Evolutionary conservation across 2,888 invertebrate genomes (phyloP).

Genomic region (Meteorus colon): DNA sequence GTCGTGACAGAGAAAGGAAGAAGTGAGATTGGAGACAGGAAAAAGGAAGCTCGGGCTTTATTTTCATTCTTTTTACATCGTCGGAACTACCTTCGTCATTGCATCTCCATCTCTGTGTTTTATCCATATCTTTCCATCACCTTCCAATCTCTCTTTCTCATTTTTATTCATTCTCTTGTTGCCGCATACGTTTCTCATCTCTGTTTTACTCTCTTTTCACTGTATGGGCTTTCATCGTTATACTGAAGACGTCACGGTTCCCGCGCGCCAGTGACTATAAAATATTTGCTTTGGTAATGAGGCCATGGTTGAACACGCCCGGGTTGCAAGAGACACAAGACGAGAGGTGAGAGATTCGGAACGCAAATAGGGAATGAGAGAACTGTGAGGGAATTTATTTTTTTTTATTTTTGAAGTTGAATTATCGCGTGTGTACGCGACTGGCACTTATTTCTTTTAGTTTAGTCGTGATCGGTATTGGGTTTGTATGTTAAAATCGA

Average conservation of each 20-base stretch:
- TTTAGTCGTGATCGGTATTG: background rate
- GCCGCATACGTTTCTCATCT: conserved; percentile 29
- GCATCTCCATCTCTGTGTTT: conserved; percentile 30
- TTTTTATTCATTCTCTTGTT: conserved; percentile 16
- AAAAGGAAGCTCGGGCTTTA: conserved; percentile 63
- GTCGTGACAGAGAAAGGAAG: conserved; percentile 31
- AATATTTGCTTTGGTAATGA: conserved; percentile 74
- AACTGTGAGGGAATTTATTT: background rate
- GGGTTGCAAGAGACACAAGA: background rate
- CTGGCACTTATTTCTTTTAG: background rate
- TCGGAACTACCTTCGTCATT: conserved; percentile 25
- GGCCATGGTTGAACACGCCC: conserved; percentile 62
- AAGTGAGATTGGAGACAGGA: conserved; percentile 60
- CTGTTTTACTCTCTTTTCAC: conserved; percentile 16
- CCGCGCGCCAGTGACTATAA: conserved; percentile 65
- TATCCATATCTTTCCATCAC: conserved; percentile 30
- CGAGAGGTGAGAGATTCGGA: conserved; percentile 60
- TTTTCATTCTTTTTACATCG: conserved; percentile 50
- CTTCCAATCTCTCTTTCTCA: conserved; percentile 23
- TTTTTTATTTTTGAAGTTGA: conserved; percentile 45
- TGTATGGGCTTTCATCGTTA: conserved; percentile 22
- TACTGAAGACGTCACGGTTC: conserved; percentile 54
- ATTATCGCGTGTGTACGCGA: conserved; percentile 58
- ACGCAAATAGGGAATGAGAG: conserved; percentile 66
- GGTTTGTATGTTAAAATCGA: background rate